phyloP scores from a whole-genome alignment of 2,888 invertebrate species.

The Orgyia antiqua region DNA sequence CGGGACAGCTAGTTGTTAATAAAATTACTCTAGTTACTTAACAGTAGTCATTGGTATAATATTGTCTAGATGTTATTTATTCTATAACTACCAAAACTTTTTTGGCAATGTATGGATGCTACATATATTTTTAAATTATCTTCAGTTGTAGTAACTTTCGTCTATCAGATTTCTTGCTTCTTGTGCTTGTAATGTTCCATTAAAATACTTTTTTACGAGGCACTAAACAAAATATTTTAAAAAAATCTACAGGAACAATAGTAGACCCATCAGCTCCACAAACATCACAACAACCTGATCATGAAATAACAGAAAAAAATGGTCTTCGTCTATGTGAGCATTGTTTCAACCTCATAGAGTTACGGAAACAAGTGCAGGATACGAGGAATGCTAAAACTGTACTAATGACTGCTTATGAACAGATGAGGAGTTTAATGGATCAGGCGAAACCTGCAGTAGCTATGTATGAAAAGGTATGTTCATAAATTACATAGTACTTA shows the following conservation, averaged over 20 bases:
- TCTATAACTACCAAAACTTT: too few species aligned
- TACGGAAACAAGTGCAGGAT: conserved; percentile 88
- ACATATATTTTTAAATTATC: too few species aligned
- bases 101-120: too few species aligned
- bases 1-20: too few species aligned
- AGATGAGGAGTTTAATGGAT: conserved; percentile 86
- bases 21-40: too few species aligned
- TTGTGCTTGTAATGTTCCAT: too few species aligned
- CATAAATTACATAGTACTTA: neutral
- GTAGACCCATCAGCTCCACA: conserved; percentile 65
- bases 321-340: conserved; percentile 85
- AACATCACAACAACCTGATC: conserved; percentile 35
- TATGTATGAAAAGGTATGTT: conserved; percentile 78
- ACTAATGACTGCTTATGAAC: conserved; percentile 89
- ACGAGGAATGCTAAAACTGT: conserved; percentile 88
- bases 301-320: conserved; percentile 72
- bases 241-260: conserved; percentile 65
- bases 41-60: too few species aligned
- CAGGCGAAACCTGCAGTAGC: conserved; percentile 84
- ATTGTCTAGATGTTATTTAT: too few species aligned
- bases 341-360: conserved; percentile 88
- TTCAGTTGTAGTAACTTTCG: too few species aligned
- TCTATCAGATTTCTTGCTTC: too few species aligned
- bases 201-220: too few species aligned
- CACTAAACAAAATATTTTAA: too few species aligned